Base-by-base conservation (phyloP, 2,888 invertebrate genomes). In the Pristionchus entomophagus region DNA sequence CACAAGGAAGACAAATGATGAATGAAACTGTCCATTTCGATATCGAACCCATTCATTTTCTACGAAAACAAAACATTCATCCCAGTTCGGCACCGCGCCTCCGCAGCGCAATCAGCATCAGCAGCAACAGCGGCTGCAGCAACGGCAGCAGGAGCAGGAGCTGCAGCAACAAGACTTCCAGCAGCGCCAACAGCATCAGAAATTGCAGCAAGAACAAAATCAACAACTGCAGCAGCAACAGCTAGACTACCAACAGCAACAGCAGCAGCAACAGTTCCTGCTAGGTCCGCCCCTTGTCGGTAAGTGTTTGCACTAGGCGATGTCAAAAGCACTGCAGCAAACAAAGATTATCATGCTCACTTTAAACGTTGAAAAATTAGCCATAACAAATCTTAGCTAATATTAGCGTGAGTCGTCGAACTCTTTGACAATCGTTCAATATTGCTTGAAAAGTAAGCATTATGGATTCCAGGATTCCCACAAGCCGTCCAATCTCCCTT, bases 381-480 rank as follows among this genome's bases (percentile, higher is more conserved):
- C n/a, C n/a, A n/a, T n/a, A n/a, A n/a, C n/a, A n/a, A n/a, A n/a
- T n/a, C n/a, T n/a, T n/a, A n/a, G 8, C 26, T 29, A 10, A 29
- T 29, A 59, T 26, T 10, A 59, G 2, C 12, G 14, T 59, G 3
- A 8, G 26, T 32, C 14, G 29, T 29, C n/a, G 56, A 56, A 56
- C n/a, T n/a, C 12, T 51, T 19, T 51, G 51, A 51, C 3, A 1
- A 3, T 51, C 51, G 14, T 14, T 5, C 17, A 51, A 51, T 3
- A 51, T 12, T 51, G 2, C 51, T n/a, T n/a, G n/a, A n/a, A n/a
- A n/a, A n/a, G n/a, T n/a, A n/a, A n/a, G n/a, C n/a, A n/a, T n/a
- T n/a, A n/a, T n/a, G n/a, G n/a, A n/a, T n/a, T n/a, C n/a, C 69
- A 84, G 84, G 84, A 14, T 84, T 84, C 69, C 84, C 84, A 45